Evolutionary conservation across 1,140 invertebrate genomes (phyloP).

Genomic region (Glomeris maerens): DNA sequence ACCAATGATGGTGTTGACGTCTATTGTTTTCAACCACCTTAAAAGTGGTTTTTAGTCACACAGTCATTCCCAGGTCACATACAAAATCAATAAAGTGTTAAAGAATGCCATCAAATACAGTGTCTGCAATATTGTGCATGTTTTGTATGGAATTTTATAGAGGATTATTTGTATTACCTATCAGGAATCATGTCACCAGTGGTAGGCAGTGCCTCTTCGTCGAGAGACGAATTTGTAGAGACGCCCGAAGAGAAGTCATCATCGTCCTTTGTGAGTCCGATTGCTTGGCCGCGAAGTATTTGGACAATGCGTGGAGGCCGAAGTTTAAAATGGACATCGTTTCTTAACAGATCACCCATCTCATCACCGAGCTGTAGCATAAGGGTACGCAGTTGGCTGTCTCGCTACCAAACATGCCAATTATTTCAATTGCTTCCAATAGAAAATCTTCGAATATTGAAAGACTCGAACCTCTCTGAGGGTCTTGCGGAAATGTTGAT

Average conservation of each 20-base stretch:
- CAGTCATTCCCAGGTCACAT: too few relatives aligned
- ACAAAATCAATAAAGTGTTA: too few relatives aligned
- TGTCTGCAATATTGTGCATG: background rate
- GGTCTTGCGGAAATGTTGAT: constrained; percentile 29
- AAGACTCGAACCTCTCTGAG: constrained; percentile 3
- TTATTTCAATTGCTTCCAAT: constrained; percentile 43
- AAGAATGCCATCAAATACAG: background rate
- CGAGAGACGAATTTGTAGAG: background rate
- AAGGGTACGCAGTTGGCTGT: background rate
- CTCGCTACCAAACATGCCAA: background rate
- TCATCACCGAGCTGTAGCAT: constrained; percentile 1
- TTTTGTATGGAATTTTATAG: background rate
- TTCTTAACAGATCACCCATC: background rate
- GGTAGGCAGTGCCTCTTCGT: background rate
- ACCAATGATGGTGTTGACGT: background rate
- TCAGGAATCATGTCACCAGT: background rate
- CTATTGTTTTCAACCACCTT: background rate
- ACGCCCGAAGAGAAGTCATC: background rate
- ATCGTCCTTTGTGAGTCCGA: background rate
- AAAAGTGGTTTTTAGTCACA: too few relatives aligned
- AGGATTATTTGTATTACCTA: background rate
- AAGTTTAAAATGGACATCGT: background rate
- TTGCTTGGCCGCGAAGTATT: background rate
- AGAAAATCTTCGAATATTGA: constrained; percentile 41
- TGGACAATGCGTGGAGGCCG: background rate